phyloP scores from a whole-genome alignment of 2,888 invertebrate genomes.

The Lamproptera curius region DNA sequence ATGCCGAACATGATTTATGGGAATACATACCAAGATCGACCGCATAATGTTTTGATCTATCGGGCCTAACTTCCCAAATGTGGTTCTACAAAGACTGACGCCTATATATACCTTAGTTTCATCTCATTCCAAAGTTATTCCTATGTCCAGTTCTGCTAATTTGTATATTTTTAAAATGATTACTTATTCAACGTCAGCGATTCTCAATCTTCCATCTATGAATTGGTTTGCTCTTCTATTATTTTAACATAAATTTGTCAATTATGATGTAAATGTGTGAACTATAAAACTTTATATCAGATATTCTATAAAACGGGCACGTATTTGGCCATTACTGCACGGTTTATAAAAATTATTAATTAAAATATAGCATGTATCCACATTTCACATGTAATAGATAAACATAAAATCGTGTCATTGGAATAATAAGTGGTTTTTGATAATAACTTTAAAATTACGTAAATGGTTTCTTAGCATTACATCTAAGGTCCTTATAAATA shows the following conservation, averaged over 20 bases:
- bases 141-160: conserved; percentile 24
- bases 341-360: no score
- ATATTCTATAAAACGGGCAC: not conserved
- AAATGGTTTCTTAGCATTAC: no score
- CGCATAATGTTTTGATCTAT: conserved; percentile 25
- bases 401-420: no score
- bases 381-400: no score
- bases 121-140: conserved; percentile 26
- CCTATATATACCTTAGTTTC: conserved; percentile 31
- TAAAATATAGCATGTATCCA: no score
- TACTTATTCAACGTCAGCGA: conserved; percentile 17
- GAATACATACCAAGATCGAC: conserved; percentile 25
- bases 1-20: not conserved
- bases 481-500: no score
- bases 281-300: not conserved
- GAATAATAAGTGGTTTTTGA: no score
- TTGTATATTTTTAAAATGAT: conserved; percentile 20
- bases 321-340: no score
- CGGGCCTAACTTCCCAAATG: conserved; percentile 24
- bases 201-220: conserved; percentile 18
- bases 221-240: conserved; percentile 1
- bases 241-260: conserved; percentile 12
- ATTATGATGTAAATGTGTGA: not conserved
- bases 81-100: conserved; percentile 22
- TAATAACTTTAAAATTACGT: no score